Base-by-base conservation (phyloP, 1,140 invertebrate genomes). In the Stegodyphus dumicola region DNA sequence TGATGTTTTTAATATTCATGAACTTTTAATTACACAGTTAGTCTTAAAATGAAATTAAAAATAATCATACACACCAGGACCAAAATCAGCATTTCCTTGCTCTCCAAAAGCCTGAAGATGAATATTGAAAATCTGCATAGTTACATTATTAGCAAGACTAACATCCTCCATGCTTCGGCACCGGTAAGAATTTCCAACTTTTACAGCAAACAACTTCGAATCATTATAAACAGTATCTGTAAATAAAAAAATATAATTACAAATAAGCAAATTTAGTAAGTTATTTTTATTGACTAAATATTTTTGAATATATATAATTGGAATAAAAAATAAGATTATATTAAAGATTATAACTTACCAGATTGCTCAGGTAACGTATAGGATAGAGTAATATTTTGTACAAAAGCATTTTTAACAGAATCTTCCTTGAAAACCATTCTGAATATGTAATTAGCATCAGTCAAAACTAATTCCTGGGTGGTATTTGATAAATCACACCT, bases 71-170 rank as follows among this genome's bases (percentile, higher is more conserved):
- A 15, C 64, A 77, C 67, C 60, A n/a, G 54, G 49, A 5, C 75
- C 49, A 74, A 78, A 86, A 13, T 53, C 53, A 49, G 64, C 48
- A 9, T 70, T 73, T 7, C 18, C 33, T 56, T 7, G 7, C 51
- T 11, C 48, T 56, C 73, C 52, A 76, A 76, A 85, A 70, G 81
- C 51, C n/a, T 85, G 81, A 49, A 85, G n/a, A 11, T 33, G 81
- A 56, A 85, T 70, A 48, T 67, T 7, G 2, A 56, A 56, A 5
- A 85, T 11, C 64, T 85, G 73, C 73, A 85, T 85, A 17, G 81
- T 76, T 9, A 77, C 81, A 77, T 85, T 85, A 2, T 1, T 0
- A 18, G 17, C 5, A 54, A 76, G 53, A n/a, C 6, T 48, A 33
- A 85, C 51, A 77, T 54, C 60, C 48, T 11, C n/a, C 11, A 51